A percentile compares a stretch with the other conserved stretches of the same genome.
Conservation (phyloP, 1,140 invertebrate species). For the Manduca sexta region DNA sequence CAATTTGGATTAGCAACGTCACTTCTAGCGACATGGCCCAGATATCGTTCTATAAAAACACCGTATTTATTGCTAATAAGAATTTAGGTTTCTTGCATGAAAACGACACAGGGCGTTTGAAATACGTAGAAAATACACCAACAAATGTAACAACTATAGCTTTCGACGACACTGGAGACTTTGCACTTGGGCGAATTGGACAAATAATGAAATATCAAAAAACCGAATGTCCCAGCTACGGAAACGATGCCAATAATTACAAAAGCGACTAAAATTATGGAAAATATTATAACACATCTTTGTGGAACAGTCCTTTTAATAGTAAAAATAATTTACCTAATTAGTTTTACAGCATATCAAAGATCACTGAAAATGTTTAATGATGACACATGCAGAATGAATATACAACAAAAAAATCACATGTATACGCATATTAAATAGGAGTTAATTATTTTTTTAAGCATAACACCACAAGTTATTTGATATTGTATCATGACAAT, state of each 20-base stretch:
- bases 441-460: too few species aligned
- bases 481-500: too few species aligned
- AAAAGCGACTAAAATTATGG: too few species aligned
- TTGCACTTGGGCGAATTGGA: constrained; percentile 41
- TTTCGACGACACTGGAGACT: constrained; percentile 44
- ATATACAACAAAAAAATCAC: too few species aligned
- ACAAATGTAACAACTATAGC: constrained; percentile 45
- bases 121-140: constrained; percentile 37
- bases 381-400: too few species aligned
- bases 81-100: constrained; percentile 42
- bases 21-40: constrained; percentile 45
- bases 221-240: constrained; percentile 21
- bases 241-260: too few species aligned
- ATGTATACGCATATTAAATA: too few species aligned
- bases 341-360: background rate
- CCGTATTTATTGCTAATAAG: constrained; percentile 46
- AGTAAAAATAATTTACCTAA: constrained; percentile 41
- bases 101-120: constrained; percentile 44
- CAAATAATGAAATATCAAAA: constrained; percentile 50
- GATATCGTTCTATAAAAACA: constrained; percentile 45
- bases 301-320: constrained; percentile 25
- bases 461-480: too few species aligned
- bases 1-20: constrained; percentile 38
- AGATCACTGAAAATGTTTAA: too few species aligned
- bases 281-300: constrained; percentile 5